Evolutionary conservation across 2,888 invertebrate species (phyloP), one percentile per base, ranked within the genome.

Genomic region (Drosophila melanosoma): DNA sequence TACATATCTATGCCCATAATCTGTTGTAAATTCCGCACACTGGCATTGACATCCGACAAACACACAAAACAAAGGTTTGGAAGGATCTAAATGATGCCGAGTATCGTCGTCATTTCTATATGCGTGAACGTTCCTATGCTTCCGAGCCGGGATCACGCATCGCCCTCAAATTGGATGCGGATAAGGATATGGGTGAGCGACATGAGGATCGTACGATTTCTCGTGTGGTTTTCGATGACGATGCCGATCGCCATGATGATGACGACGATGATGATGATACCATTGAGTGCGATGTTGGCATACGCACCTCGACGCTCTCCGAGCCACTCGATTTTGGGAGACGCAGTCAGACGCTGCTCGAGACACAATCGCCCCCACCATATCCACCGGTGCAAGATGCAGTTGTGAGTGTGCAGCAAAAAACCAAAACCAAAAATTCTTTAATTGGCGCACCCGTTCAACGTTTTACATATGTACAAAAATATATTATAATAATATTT

Each of bases 141-240:
- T 92, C 93, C 45, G 92, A 92, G 79, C 93, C 93, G 32, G 92
- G 91, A 40, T 92, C 93, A 29, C 91, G 92, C 56, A 90, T 92
- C 66, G 91, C 89, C 53, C 86, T 91, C 52, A 90, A 92, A 70
- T 74, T 90, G 72, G 89, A 91, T 67, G 91, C 90, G 33, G 87
- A 87, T 12, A 83, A 74, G 71, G 81, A 74, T 54, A n/a, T 10
- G 6, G 20, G 15, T 48, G 82, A 73, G 29, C 66, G 66, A 26
- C 73, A 70, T 23, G 77, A 61, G 23, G 57, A 40, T 26, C 54
- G 54, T n/a, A 17, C 17, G 11, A 36, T 36, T n/a, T 29, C 26
- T 56, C 56, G 26, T 57, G 57, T 32, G 8, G 32, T 42, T 7
- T 63, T 67, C 45, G 54, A 56, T 33, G 59, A 40, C 17, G 52